These are phyloP conservation scores for Lycaena phlaeas DNA, from an alignment of 2,888 invertebrate species.

Conservation along the genomic window DNA sequence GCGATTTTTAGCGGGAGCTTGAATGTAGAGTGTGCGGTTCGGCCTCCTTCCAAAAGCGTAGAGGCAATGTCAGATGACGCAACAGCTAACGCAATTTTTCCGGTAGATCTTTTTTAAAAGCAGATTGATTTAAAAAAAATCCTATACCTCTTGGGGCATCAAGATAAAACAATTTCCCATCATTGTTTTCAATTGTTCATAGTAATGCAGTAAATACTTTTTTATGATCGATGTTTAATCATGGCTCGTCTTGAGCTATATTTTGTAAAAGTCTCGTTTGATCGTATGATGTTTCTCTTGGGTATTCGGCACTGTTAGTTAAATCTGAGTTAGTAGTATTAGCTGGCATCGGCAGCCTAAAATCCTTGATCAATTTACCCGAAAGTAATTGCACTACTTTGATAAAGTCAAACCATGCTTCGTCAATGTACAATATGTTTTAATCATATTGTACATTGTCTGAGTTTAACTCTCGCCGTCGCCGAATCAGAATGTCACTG, in stretches of 20 bases:
- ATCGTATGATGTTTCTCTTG: slow-evolving; percentile 24
- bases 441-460: slow-evolving; percentile 23
- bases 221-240: slow-evolving; percentile 24
- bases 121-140: too few species aligned
- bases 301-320: slow-evolving; percentile 24
- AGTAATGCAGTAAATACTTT: too few species aligned
- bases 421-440: slow-evolving; percentile 22
- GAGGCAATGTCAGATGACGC: too few species aligned
- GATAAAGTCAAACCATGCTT: slow-evolving; percentile 23
- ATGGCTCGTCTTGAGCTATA: slow-evolving; percentile 24
- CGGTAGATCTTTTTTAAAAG: too few species aligned
- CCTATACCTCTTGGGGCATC: too few species aligned
- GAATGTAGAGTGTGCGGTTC: slow-evolving; percentile 34
- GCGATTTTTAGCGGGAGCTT: slow-evolving; percentile 27
- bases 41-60: too few species aligned
- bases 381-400: slow-evolving; percentile 22
- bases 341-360: slow-evolving; percentile 24
- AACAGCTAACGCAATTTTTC: too few species aligned
- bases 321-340: slow-evolving; percentile 24
- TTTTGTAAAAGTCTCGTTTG: slow-evolving; percentile 20
- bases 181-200: too few species aligned
- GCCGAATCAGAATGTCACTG: slow-evolving; percentile 22
- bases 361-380: slow-evolving; percentile 23
- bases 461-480: slow-evolving; percentile 22
- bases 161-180: too few species aligned